Conservation (phyloP, 2,888 invertebrate species). For the Cantharis rustica region DNA sequence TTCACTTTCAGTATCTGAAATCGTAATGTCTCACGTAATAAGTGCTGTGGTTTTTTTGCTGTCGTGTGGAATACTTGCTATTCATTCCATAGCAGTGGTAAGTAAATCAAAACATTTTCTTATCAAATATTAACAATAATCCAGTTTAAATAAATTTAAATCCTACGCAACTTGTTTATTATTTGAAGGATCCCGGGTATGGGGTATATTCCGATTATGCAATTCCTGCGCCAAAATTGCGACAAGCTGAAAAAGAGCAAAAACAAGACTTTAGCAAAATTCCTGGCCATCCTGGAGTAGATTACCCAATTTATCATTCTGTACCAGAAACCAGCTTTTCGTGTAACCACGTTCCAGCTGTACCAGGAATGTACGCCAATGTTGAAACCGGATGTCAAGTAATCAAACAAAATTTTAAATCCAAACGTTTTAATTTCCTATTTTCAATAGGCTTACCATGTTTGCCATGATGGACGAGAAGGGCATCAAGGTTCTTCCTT, state of each 20-base stretch:
- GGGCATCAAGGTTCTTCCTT: constrained; percentile 83
- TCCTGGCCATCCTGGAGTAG: constrained; percentile 78
- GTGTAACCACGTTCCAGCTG: constrained; percentile 76
- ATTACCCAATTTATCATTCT: constrained; percentile 78
- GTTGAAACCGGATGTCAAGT: constrained; percentile 88
- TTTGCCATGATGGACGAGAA: constrained; percentile 85
- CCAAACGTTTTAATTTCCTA: neutral
- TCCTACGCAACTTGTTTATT: neutral
- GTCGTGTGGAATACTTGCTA: neutral
- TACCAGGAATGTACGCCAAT: constrained; percentile 90
- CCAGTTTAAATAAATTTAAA: neutral
- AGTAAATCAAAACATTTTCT: constrained; percentile 2
- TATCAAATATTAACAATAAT: neutral
- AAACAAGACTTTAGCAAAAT: constrained; percentile 80
- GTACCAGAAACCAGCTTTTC: constrained; percentile 82
- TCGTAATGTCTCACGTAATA: constrained; percentile 11
- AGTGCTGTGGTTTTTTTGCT: constrained; percentile 5
- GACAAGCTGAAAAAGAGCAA: constrained; percentile 64
- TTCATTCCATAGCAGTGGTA: constrained; percentile 20
- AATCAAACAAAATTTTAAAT: constrained; percentile 29
- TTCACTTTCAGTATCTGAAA: constrained; percentile 21
- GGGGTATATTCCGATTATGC: constrained; percentile 15
- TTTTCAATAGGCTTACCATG: constrained; percentile 76
- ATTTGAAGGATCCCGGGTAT: constrained; percentile 8
- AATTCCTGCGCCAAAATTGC: constrained; percentile 32